Evolutionary conservation across 1,140 invertebrate genomes (phyloP).

Genomic region (Heliconius melpomene): DNA sequence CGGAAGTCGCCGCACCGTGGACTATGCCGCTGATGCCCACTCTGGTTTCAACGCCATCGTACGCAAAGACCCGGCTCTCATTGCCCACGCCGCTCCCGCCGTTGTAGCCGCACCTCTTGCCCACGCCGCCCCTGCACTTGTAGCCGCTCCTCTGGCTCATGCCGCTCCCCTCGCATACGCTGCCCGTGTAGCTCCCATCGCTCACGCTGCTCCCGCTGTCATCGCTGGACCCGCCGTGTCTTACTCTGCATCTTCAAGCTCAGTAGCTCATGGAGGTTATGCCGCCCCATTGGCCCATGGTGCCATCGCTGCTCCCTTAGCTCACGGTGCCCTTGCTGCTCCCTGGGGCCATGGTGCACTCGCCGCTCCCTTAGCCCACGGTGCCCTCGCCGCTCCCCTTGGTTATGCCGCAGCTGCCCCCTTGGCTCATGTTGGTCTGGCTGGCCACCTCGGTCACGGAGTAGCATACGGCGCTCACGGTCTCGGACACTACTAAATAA

Average conservation of each 20-base stretch:
- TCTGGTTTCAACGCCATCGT: conserved; percentile 52
- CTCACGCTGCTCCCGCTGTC: conserved; percentile 36
- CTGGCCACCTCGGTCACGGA: conserved; percentile 47
- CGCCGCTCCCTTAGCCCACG: conserved; percentile 38
- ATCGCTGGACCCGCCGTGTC: conserved; percentile 41
- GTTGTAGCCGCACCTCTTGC: conserved; percentile 50
- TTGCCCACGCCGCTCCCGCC: conserved; percentile 46
- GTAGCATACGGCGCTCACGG: conserved; percentile 49
- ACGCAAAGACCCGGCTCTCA: conserved; percentile 49
- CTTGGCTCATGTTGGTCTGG: conserved; percentile 36
- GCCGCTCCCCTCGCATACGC: conserved; percentile 50
- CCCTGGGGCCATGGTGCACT: conserved; percentile 34
- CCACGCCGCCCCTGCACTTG: conserved; percentile 45
- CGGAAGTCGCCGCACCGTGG: conserved; percentile 76
- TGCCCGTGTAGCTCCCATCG: conserved; percentile 43
- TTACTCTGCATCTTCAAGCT: conserved; percentile 41
- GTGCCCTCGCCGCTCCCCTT: conserved; percentile 38
- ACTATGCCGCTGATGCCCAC: conserved; percentile 75
- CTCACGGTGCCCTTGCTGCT: conserved; percentile 34
- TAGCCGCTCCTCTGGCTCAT: conserved; percentile 48
- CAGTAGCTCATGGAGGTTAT: conserved; percentile 41
- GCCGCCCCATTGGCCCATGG: conserved; percentile 42
- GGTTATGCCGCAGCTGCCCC: conserved; percentile 46
- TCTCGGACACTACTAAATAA: conserved; percentile 52
- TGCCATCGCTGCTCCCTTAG: conserved; percentile 36